Percentiles rank a stretch among this genome's conserved stretches.
Conservation (phyloP, 2,888 invertebrate genomes). For the Agrilus biguttatus region DNA sequence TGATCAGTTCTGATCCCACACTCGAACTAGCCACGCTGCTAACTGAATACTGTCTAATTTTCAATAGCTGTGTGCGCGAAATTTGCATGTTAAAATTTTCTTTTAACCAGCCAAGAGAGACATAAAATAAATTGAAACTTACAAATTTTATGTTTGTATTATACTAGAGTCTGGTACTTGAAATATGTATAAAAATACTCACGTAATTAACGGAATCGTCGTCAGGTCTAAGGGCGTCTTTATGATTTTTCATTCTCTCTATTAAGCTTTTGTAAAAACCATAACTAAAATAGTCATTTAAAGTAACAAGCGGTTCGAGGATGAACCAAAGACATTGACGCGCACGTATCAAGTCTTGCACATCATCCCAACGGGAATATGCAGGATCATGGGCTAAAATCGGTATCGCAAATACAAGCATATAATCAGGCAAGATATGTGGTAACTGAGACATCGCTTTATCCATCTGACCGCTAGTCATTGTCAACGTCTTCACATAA, state of each 20-base stretch:
- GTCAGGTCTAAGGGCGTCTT: slow-evolving; percentile 72
- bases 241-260: slow-evolving; percentile 88
- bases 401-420: slow-evolving; percentile 93
- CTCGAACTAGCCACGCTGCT: too few relatives aligned
- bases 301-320: slow-evolving; percentile 82
- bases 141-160: too few relatives aligned
- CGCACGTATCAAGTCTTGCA: slow-evolving; percentile 60
- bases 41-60: too few relatives aligned
- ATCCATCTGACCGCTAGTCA: slow-evolving; percentile 50
- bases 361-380: slow-evolving; percentile 63
- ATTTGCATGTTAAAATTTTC: too few relatives aligned
- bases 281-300: slow-evolving; percentile 88
- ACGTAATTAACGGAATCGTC: slow-evolving; percentile 75
- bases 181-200: slow-evolving; percentile 24
- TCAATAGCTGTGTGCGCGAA: too few relatives aligned
- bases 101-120: too few relatives aligned
- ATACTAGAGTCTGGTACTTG: too few relatives aligned
- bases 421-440: slow-evolving; percentile 90
- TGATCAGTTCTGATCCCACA: too few relatives aligned
- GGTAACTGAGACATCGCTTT: slow-evolving; percentile 63
- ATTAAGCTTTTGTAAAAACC: slow-evolving; percentile 89
- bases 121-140: too few relatives aligned
- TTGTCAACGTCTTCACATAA: slow-evolving; percentile 72
- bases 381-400: slow-evolving; percentile 86
- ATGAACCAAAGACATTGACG: slow-evolving; percentile 88